These are phyloP conservation scores for Charaxes varanes DNA, from an alignment of 1,140 invertebrate genomes.

Conservation along the genomic window DNA sequence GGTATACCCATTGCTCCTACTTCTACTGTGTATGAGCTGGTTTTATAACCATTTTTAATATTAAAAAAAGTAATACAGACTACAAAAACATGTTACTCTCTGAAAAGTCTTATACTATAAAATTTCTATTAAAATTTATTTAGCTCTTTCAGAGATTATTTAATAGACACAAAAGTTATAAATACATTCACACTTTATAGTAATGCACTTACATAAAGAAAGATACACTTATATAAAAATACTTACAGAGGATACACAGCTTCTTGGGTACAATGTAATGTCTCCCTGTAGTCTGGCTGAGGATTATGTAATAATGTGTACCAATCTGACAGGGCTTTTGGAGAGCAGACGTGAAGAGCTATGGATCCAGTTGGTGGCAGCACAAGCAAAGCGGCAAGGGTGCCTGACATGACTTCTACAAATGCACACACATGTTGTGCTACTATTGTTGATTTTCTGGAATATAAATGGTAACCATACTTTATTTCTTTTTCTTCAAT, in stretches of 20 bases:
- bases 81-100: no score
- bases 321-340: slow-evolving; percentile 91
- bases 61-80: no score
- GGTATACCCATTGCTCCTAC: no score
- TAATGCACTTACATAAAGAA: no score
- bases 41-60: no score
- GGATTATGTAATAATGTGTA: slow-evolving; percentile 97
- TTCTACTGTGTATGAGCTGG: no score
- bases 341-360: slow-evolving; percentile 84
- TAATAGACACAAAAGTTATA: no score
- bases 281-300: slow-evolving; percentile 90
- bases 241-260: slow-evolving; percentile 97
- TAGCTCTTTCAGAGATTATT: no score
- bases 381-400: slow-evolving; percentile 83
- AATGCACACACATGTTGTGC: slow-evolving; percentile 86
- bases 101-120: no score
- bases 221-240: neutral
- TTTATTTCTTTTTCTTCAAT: no score
- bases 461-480: slow-evolving; percentile 24
- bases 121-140: no score
- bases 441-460: slow-evolving; percentile 48
- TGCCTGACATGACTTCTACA: slow-evolving; percentile 84
- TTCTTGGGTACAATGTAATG: slow-evolving; percentile 95
- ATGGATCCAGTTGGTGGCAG: slow-evolving; percentile 86
- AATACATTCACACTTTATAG: no score